Percentiles rank a stretch among this genome's conserved stretches.
Evolutionary conservation across 1,140 invertebrate genomes (phyloP).

Genomic region (Drosophila virilis): DNA sequence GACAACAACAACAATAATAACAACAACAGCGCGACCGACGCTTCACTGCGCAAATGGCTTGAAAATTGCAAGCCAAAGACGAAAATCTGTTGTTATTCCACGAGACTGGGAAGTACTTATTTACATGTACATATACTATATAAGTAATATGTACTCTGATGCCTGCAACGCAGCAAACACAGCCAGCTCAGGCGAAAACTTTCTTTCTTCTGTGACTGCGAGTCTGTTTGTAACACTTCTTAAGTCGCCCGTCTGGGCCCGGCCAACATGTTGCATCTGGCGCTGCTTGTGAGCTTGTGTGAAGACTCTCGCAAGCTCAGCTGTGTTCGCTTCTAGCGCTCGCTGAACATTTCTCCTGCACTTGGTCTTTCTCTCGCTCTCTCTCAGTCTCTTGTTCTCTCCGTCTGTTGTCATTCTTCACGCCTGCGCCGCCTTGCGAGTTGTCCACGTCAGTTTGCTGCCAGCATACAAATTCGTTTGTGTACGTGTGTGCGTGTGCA

Average conservation of each 20-base stretch:
- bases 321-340: constrained; percentile 20
- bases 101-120: neutral
- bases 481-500: constrained; percentile 2
- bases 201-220: constrained; percentile 76
- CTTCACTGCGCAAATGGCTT: constrained; percentile 67
- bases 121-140: neutral
- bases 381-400: neutral
- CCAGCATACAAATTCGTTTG: constrained; percentile 44
- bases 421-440: constrained; percentile 66
- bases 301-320: constrained; percentile 7
- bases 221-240: constrained; percentile 78
- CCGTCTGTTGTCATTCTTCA: constrained; percentile 56
- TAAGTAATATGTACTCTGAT: neutral
- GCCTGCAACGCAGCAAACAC: constrained; percentile 33
- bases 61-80: constrained; percentile 36
- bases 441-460: constrained; percentile 65
- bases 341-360: neutral
- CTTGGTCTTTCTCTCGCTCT: constrained; percentile 9
- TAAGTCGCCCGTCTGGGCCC: constrained; percentile 59
- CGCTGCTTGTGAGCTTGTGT: constrained; percentile 6
- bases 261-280: constrained; percentile 59
- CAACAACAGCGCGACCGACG: constrained; percentile 50
- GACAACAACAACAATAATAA: neutral
- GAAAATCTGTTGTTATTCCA: constrained; percentile 25
- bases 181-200: constrained; percentile 77